Evolutionary conservation across 1,140 invertebrate species (phyloP).

Genomic region (Tetragonula clypearis): DNA sequence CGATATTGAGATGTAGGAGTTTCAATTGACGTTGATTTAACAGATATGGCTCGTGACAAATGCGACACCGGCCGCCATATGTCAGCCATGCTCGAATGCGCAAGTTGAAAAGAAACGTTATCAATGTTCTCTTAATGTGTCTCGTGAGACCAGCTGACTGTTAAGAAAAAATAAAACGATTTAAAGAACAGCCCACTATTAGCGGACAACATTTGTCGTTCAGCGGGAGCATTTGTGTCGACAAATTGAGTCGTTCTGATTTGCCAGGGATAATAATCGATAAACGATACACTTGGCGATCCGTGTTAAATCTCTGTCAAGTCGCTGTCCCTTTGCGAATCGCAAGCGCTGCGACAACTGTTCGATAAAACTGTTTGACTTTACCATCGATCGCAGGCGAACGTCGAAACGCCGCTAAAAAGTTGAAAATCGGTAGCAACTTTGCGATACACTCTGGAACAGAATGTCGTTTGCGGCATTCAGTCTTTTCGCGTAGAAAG

Average conservation of each 20-base stretch:
- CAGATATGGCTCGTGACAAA: conserved; percentile 21
- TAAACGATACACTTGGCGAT: neutral
- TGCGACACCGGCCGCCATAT: conserved; percentile 14
- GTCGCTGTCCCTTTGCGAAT: no score
- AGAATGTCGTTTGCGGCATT: neutral
- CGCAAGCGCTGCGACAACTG: no score
- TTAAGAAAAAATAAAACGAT: neutral
- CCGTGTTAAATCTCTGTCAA: neutral
- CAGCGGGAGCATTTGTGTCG: neutral
- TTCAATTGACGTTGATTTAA: conserved; percentile 34
- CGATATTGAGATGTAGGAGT: conserved; percentile 28
- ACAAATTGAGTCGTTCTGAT: conserved; percentile 11
- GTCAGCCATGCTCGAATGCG: conserved; percentile 18
- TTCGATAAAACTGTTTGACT: no score
- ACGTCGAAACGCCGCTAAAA: neutral
- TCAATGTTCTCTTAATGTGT: neutral
- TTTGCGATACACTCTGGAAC: no score
- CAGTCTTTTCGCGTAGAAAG: neutral
- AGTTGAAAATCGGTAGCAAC: neutral
- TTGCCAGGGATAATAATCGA: neutral
- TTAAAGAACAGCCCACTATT: neutral
- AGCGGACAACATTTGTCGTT: neutral
- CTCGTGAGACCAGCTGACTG: neutral
- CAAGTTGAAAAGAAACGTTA: conserved; percentile 28
- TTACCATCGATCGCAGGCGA: neutral